phyloP scores from a whole-genome alignment of 2,888 invertebrate genomes.

The Alsophila aescularia region DNA sequence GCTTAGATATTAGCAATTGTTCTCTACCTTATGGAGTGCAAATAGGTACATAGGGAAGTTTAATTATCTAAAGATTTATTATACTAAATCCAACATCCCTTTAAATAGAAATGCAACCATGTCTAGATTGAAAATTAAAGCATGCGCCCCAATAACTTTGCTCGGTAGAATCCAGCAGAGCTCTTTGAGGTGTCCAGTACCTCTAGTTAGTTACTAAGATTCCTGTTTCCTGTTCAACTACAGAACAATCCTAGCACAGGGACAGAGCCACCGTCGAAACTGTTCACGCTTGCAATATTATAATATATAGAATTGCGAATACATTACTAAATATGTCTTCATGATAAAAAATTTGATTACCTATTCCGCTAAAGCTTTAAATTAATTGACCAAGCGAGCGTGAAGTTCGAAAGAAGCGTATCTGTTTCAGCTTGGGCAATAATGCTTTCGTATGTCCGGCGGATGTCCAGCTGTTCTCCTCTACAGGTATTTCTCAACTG shows the following conservation, averaged over 20 bases:
- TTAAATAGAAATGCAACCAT: not conserved
- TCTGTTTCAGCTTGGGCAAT: no score
- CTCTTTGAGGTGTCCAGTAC: conserved; percentile 25
- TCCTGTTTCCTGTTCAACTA: conserved; percentile 17
- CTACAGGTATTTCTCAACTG: no score
- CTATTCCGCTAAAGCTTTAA: no score
- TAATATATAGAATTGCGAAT: not conserved
- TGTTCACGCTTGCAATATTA: not conserved
- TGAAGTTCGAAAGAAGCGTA: no score
- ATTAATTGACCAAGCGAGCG: no score
- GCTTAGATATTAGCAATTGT: no score
- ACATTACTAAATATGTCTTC: no score
- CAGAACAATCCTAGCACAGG: conserved; percentile 13
- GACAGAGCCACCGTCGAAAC: not conserved
- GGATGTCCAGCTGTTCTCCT: no score
- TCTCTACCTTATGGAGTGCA: no score
- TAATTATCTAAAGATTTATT: not conserved
- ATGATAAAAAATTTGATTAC: no score
- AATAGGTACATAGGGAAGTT: no score
- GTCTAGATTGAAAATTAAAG: conserved; percentile 7
- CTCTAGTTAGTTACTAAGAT: conserved; percentile 23
- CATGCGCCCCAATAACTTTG: conserved; percentile 1
- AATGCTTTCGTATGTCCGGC: no score
- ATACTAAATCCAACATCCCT: not conserved
- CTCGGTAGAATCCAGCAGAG: conserved; percentile 3